Conservation (phyloP, 1,140 invertebrate genomes). For the Danaus melanippus region DNA sequence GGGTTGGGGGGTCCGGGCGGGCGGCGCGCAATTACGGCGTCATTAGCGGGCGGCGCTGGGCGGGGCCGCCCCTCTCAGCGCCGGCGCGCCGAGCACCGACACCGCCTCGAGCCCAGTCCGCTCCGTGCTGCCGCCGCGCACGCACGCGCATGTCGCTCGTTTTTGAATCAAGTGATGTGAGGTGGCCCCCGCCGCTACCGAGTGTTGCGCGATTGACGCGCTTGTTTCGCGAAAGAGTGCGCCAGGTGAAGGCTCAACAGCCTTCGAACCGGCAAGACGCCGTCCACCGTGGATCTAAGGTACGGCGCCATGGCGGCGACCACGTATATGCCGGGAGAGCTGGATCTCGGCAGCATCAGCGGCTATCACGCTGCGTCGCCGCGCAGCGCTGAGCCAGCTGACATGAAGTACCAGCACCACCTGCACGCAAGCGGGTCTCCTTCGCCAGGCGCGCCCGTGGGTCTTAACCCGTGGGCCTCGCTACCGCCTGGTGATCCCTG, state of each 20-base stretch:
- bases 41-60: conserved; percentile 48
- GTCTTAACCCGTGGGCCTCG: conserved; percentile 88
- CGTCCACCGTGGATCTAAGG: conserved; percentile 74
- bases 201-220: conserved; percentile 71
- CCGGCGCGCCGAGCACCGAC: conserved; percentile 41
- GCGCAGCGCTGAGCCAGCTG: conserved; percentile 84
- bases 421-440: conserved; percentile 80
- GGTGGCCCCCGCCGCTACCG: conserved; percentile 67
- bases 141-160: conserved; percentile 71
- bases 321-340: conserved; percentile 87
- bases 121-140: conserved; percentile 63
- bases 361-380: conserved; percentile 85
- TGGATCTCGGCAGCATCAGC: conserved; percentile 83
- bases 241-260: conserved; percentile 71
- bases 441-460: conserved; percentile 79
- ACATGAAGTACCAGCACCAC: conserved; percentile 95
- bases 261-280: conserved; percentile 77
- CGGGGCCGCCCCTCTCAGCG: conserved; percentile 47
- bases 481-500: conserved; percentile 86
- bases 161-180: conserved; percentile 60
- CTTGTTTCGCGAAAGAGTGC: conserved; percentile 54
- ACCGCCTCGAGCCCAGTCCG: conserved; percentile 51
- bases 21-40: conserved; percentile 42
- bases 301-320: conserved; percentile 84
- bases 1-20: conserved; percentile 24